These are phyloP conservation scores for Steatornis caripensis DNA, from an alignment of 2,113 vertebrate genomes.

Conservation along the genomic window DNA sequence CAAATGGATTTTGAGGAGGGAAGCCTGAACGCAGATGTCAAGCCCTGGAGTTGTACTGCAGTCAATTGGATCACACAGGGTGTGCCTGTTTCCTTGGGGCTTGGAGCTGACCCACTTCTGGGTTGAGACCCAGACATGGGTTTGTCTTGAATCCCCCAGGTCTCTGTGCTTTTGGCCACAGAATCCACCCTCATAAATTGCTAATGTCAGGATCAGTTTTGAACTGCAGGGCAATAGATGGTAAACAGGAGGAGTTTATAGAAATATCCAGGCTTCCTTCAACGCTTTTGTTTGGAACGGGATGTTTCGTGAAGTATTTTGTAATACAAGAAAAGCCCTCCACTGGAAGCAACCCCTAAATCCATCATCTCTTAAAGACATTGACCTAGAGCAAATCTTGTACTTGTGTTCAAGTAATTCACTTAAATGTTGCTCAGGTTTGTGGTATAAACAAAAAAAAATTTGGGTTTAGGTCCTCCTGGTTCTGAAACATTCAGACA, in stretches of 20 bases:
- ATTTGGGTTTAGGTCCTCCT: neutral
- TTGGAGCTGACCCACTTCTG: neutral
- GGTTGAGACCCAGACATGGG: neutral
- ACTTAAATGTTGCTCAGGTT: neutral
- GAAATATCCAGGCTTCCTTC: neutral
- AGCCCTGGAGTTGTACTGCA: neutral
- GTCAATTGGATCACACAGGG: neutral
- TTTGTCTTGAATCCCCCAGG: neutral
- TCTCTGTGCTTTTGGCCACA: neutral
- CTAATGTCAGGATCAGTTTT: neutral
- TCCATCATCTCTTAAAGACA: neutral
- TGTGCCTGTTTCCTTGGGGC: neutral
- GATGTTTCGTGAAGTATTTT: neutral
- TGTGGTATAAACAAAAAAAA: neutral
- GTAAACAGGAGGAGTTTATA: neutral
- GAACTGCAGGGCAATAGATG: neutral
- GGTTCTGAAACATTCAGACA: neutral
- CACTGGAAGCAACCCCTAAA: neutral
- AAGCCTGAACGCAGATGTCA: neutral
- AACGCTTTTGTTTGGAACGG: neutral
- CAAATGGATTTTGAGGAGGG: neutral
- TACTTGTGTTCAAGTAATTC: neutral
- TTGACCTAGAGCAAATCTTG: neutral
- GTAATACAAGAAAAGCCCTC: neutral
- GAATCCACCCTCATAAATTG: neutral